Conservation (phyloP, 2,113 vertebrate species). For the Axis porcinus region DNA sequence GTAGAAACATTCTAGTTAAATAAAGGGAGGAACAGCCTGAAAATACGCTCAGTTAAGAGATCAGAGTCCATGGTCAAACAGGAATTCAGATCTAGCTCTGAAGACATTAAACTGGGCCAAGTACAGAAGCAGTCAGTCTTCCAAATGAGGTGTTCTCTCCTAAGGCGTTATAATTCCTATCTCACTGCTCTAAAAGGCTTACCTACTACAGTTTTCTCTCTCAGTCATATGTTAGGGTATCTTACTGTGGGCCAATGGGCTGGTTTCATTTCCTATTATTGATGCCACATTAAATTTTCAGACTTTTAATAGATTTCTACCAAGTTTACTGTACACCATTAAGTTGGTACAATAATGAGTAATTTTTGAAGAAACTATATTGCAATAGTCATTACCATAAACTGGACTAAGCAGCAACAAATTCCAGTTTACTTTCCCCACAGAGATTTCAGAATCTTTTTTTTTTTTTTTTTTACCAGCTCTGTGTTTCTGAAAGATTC, state of each 20-base stretch:
- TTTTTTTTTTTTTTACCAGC: background rate
- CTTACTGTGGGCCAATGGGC: background rate
- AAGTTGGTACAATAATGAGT: background rate
- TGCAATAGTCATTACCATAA: background rate
- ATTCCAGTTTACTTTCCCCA: background rate
- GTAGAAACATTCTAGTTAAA: slow-evolving; percentile 1
- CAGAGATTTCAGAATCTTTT: background rate
- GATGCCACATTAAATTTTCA: slow-evolving; percentile 12
- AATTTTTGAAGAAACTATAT: slow-evolving; percentile 5
- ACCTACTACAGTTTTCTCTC: background rate
- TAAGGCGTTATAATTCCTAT: background rate
- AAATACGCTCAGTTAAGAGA: background rate
- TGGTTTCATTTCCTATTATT: background rate
- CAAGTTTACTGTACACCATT: background rate
- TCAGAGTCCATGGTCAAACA: background rate
- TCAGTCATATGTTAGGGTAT: background rate
- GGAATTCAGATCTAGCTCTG: background rate
- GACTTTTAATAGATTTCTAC: slow-evolving; percentile 20
- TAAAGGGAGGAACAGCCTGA: background rate
- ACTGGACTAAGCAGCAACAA: background rate
- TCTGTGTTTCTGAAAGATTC: background rate
- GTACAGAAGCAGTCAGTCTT: background rate
- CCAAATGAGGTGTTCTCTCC: background rate
- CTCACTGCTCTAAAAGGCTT: background rate
- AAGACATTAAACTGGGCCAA: background rate